Evolutionary conservation across 2,113 vertebrate species (phyloP), one percentile per base, ranked within the genome.

Genomic region (Fregetta grallaria): DNA sequence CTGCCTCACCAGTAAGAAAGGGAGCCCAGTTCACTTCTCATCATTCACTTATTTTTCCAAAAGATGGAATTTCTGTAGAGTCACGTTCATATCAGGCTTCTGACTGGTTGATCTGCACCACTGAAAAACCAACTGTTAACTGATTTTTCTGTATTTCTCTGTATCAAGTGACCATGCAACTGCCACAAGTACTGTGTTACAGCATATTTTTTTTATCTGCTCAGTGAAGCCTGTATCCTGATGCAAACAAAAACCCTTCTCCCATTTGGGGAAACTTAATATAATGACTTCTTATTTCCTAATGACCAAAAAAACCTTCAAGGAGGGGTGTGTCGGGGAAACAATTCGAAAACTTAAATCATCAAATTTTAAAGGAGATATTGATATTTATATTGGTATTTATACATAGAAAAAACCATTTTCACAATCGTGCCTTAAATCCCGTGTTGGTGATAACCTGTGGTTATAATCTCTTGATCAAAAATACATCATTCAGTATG

Each of bases 301-400:
- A 38, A 47, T 68, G 49, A 63, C 26, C 4, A 49, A 50, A 59
- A 55, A 52, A 67, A n/a, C 12, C 10, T 82, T 19, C 53, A 50
- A 8, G 4, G 4, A n/a, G 2, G 1, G 0, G 1, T 12, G 1
- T 47, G 45, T 61, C 47, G 26, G 9, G 29, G 40, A 61, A 92
- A 56, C 34, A 65, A 30, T 11, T 55, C 7, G 47, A 44, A 50
- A 78, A 74, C 6, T 61, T 67, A 32, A 71, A 58, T 3, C 3
- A 38, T 53, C 8, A 20, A 11, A 52, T 80, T 76, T 83, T 68
- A 23, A 79, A 80, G 42, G 44, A 42, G 4, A 34, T 67, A 23
- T 0, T 15, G 10, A 11, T 72, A 40, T 17, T 74, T 62, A 7
- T 45, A 19, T 58, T 58, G 15, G 13, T 49, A 18, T 47, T 50